Percentiles rank a stretch among this genome's conserved stretches.
Conservation (phyloP, 2,888 invertebrate species). For the Erebia ligea region DNA sequence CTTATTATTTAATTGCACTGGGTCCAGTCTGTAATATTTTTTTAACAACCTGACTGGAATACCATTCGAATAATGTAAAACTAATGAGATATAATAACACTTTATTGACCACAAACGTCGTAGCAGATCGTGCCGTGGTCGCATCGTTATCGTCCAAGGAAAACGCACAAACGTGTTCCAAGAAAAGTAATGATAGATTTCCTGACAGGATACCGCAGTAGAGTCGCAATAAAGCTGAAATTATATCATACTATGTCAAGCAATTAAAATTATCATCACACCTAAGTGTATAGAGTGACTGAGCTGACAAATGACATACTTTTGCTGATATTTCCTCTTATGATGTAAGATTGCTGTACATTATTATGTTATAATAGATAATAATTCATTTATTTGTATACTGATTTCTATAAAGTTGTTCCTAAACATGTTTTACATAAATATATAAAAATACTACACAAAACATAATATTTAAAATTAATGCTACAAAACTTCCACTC, state of each 20-base stretch:
- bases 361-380: not conserved
- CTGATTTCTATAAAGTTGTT: no score
- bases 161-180: slow-evolving; percentile 31
- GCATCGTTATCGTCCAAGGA: slow-evolving; percentile 16
- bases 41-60: no score
- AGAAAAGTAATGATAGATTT: slow-evolving; percentile 42
- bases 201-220: slow-evolving; percentile 42
- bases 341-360: not conserved
- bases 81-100: no score
- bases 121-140: slow-evolving; percentile 13
- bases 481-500: no score
- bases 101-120: not conserved
- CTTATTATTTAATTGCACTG: no score
- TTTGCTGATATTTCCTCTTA: slow-evolving; percentile 14
- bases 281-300: slow-evolving; percentile 20
- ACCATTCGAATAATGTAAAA: no score
- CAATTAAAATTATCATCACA: slow-evolving; percentile 38
- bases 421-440: no score
- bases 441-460: no score
- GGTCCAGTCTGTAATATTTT: no score
- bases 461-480: no score
- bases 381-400: no score
- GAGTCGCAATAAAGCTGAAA: slow-evolving; percentile 37
- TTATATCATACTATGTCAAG: slow-evolving; percentile 41
- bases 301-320: slow-evolving; percentile 29